Evolutionary conservation across 2,888 invertebrate genomes (phyloP).

Genomic region (Lingula anatina): DNA sequence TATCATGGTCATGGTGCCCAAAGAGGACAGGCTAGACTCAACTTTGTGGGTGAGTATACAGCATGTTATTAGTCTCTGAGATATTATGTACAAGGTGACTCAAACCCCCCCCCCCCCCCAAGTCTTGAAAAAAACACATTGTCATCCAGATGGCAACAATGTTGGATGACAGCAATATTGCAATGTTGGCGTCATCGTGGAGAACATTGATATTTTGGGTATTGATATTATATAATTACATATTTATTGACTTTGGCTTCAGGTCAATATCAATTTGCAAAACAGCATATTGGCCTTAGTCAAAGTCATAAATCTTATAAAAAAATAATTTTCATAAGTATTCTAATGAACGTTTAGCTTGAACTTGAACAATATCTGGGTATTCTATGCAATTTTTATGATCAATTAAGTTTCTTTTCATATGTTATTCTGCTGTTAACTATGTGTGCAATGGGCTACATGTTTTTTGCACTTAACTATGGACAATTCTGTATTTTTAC

Average conservation of each 20-base stretch:
- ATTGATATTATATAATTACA: too few relatives aligned
- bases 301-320: neutral
- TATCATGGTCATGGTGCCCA: conserved; percentile 91
- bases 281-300: neutral
- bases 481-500: neutral
- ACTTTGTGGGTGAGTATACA: conserved; percentile 64
- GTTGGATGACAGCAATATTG: neutral
- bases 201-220: neutral
- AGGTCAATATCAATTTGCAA: neutral
- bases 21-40: conserved; percentile 72
- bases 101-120: too few relatives aligned
- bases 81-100: too few relatives aligned
- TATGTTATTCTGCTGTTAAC: too few relatives aligned
- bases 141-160: too few relatives aligned
- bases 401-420: neutral
- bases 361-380: neutral
- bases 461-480: too few relatives aligned
- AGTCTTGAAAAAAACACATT: too few relatives aligned
- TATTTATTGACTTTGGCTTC: too few relatives aligned
- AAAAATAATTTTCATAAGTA: too few relatives aligned
- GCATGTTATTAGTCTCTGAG: too few relatives aligned
- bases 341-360: neutral
- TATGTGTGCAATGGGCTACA: too few relatives aligned
- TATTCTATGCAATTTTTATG: neutral
- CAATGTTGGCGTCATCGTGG: neutral